Conservation (phyloP, 2,797 vertebrate genomes). For the Dermochelys coriacea region DNA sequence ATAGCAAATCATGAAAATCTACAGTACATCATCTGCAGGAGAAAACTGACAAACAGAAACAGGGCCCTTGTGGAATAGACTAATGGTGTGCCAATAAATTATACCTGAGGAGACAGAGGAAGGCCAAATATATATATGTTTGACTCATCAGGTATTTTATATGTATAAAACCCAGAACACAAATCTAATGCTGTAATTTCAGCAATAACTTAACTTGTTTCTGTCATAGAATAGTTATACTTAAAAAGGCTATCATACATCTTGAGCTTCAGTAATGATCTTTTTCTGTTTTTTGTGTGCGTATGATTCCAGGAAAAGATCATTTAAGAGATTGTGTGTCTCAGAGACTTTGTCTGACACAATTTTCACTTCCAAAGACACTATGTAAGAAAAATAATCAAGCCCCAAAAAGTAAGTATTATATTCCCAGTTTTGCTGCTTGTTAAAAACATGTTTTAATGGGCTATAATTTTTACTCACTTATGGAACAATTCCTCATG, state of each 20-base stretch:
- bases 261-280: constrained; percentile 51
- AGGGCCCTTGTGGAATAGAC: constrained; percentile 1
- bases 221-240: constrained; percentile 48
- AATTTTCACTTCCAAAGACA: background rate
- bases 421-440: background rate
- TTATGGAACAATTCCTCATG: background rate
- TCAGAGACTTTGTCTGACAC: background rate
- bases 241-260: constrained; percentile 61
- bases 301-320: constrained; percentile 49
- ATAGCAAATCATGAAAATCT: background rate
- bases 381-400: background rate
- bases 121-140: background rate
- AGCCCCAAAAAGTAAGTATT: background rate
- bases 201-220: constrained; percentile 59
- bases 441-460: background rate
- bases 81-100: constrained; percentile 10
- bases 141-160: background rate
- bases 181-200: constrained; percentile 45
- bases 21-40: background rate
- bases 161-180: constrained; percentile 9
- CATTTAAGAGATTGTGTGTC: constrained; percentile 44
- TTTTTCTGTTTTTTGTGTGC: background rate
- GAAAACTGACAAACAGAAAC: background rate
- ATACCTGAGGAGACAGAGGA: constrained; percentile 21
- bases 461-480: background rate